phyloP scores from a whole-genome alignment of 1,140 invertebrate species.

The Mercenaria mercenaria region DNA sequence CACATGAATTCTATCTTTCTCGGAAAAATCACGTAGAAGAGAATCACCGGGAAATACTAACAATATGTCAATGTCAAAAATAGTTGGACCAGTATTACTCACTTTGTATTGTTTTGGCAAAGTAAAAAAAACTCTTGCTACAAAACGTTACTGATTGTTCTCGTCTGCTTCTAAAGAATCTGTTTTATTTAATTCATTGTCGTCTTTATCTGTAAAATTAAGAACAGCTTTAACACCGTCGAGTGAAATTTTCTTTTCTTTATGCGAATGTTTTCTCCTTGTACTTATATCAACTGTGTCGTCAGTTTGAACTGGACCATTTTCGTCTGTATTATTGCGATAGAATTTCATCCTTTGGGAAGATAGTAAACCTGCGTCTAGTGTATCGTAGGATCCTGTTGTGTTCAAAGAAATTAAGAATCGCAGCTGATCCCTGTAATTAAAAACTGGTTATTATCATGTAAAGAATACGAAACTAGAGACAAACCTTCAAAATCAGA shows the following conservation, averaged over 20 bases:
- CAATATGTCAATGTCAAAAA: no score
- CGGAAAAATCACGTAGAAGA: no score
- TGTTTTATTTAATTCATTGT: not conserved
- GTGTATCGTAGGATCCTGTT: not conserved
- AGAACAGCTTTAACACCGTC: not conserved
- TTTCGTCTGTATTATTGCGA: not conserved
- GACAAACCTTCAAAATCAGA: no score
- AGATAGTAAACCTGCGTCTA: not conserved
- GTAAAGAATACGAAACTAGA: no score
- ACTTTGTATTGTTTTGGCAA: no score
- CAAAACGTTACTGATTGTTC: no score
- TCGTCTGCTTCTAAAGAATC: not conserved
- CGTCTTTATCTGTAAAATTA: not conserved
- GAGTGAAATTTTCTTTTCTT: not conserved
- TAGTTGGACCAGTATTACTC: no score
- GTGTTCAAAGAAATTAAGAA: not conserved
- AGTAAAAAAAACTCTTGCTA: no score
- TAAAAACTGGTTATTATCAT: not conserved
- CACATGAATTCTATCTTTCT: no score
- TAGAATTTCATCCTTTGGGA: not conserved
- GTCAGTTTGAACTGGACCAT: not conserved
- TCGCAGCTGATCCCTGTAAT: not conserved
- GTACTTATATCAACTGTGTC: not conserved
- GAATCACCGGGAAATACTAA: no score
- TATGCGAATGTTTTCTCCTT: not conserved